Base-by-base conservation (phyloP, 2,888 invertebrate genomes). In the Heterodera filipjevi region DNA sequence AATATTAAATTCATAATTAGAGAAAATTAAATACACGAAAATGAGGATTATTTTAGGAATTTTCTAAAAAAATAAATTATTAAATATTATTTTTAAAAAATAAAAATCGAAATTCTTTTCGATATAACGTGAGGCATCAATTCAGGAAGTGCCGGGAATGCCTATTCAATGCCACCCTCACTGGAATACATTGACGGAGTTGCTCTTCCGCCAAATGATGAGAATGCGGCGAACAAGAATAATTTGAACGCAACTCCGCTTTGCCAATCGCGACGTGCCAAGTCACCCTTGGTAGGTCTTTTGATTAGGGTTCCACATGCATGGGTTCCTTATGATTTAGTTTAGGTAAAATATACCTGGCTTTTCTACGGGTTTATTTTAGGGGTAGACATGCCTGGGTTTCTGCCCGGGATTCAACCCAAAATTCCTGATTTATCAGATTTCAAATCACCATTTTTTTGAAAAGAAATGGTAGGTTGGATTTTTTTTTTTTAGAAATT, bases 191-290 rank as follows among this genome's bases (percentile, higher is more conserved):
- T 59, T 59, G 75, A 75, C 22, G 64, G 64, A 3, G 22, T 19
- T 22, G 30, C 39, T 8, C 3, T 16, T 27, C 12, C 14, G 5
- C 16, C 5, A 33, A 16, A 32, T 75, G 44, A 39, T 35, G 46
- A 46, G 32, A 33, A 73, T 22, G n/a, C 33, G 22, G 53, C 30
- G n/a, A n/a, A n/a, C 64, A 12, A 39, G 22, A 27, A 71, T 16
- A 10, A 35, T 0, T 19, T 75, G 33, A 75, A 59, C 53, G 44
- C 75, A 59, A 75, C 75, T 32, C 75, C 75, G 44, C 68, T 75
- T 27, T 19, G 46, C 32, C 30, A 75, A 19, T 64, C 75, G 39
- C 75, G 75, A 19, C 75, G 75, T 32, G 66, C 75, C 46, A 75
- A 75, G 19, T 75, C 75, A 0, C 75, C 75, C 59, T 33, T 75